A percentile compares a stretch with the other conserved stretches of the same genome.
phyloP scores from a whole-genome alignment of 1,140 invertebrate species.

The Philotrypesis tridentata region DNA sequence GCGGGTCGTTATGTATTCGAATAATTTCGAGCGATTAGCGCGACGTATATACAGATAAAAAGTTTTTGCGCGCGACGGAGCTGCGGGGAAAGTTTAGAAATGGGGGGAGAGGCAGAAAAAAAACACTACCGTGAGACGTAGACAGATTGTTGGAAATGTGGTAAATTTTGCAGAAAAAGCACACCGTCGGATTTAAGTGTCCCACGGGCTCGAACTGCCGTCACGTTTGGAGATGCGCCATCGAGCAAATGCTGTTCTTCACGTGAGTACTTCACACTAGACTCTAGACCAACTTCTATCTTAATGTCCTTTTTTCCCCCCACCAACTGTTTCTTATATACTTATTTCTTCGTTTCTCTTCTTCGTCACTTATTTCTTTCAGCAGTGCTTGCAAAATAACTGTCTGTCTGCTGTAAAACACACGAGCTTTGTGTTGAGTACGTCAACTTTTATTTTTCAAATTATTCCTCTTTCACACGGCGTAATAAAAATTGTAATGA shows the following conservation, averaged over 20 bases:
- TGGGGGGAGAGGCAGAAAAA: no score
- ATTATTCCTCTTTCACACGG: no score
- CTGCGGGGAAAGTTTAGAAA: no score
- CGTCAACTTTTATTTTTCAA: constrained; percentile 12
- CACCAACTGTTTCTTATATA: background rate
- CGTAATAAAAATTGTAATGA: no score
- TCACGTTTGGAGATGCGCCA: constrained; percentile 96
- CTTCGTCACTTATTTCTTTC: constrained; percentile 16
- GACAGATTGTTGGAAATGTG: constrained; percentile 15
- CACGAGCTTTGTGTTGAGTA: background rate
- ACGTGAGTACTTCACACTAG: constrained; percentile 83
- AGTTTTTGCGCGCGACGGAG: no score
- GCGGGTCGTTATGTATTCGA: background rate
- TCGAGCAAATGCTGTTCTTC: constrained; percentile 98
- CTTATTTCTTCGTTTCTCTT: background rate
- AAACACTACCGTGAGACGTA: background rate
- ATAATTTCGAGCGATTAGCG: background rate
- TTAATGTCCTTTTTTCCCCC: no score
- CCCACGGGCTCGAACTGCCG: constrained; percentile 90
- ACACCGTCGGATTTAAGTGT: constrained; percentile 97
- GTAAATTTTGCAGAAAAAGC: constrained; percentile 88
- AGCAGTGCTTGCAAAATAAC: constrained; percentile 11
- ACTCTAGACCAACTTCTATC: background rate
- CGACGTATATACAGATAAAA: no score
- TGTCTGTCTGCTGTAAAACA: background rate